phyloP scores from a whole-genome alignment of 2,888 invertebrate genomes.

The Megaustenia siamemsis region DNA sequence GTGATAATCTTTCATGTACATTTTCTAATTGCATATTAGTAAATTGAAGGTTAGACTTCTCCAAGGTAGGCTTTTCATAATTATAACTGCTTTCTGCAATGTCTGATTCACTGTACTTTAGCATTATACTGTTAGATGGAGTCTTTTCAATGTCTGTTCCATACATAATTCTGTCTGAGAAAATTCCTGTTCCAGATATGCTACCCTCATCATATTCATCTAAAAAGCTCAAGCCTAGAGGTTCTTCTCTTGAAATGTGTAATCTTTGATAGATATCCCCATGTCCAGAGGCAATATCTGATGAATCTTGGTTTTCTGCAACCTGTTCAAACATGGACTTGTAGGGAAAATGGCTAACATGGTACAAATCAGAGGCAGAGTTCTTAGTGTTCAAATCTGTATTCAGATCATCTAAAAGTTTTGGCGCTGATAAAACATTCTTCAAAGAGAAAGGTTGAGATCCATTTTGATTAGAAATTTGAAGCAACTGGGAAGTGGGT shows the following conservation, averaged over 20 bases:
- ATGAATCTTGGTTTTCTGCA: neutral
- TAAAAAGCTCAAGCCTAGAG: neutral
- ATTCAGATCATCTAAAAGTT: neutral
- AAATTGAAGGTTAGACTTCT: neutral
- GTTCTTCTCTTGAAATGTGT: neutral
- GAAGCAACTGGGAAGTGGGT: neutral
- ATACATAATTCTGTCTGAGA: neutral
- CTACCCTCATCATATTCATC: neutral
- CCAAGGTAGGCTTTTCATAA: neutral
- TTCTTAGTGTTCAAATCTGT: neutral
- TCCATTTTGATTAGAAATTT: neutral
- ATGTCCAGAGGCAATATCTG: neutral
- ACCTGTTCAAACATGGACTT: neutral
- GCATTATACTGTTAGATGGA: too few relatives aligned
- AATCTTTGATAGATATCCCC: neutral
- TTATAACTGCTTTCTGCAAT: neutral
- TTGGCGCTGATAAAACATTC: neutral
- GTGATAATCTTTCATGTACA: neutral
- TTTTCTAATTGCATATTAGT: too few relatives aligned
- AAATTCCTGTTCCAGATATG: constrained; percentile 19
- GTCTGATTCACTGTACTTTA: neutral
- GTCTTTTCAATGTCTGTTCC: neutral
- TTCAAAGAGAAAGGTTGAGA: neutral
- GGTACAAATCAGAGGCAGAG: neutral
- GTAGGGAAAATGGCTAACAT: neutral